phyloP scores from a whole-genome alignment of 2,888 invertebrate species.

The Eupithecia subumbrata region DNA sequence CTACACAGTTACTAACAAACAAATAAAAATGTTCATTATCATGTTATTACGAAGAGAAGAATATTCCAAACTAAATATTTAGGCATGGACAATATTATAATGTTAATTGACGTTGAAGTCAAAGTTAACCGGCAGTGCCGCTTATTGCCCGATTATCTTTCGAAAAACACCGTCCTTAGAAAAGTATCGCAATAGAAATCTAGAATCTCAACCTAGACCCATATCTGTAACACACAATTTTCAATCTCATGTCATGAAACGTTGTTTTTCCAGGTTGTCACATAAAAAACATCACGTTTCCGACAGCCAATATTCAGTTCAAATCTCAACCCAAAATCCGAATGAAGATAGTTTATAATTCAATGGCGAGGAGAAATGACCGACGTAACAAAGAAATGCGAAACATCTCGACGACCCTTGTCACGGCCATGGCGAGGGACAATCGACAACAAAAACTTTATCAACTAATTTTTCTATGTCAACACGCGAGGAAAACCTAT shows the following conservation, averaged over 20 bases:
- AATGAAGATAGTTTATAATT: not conserved
- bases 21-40: too few relatives aligned
- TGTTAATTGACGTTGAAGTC: too few relatives aligned
- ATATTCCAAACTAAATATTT: too few relatives aligned
- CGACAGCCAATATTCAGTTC: not conserved
- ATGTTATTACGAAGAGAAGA: too few relatives aligned
- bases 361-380: not conserved
- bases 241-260: not conserved
- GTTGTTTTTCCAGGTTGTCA: not conserved
- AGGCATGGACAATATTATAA: too few relatives aligned
- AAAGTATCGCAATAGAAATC: not conserved
- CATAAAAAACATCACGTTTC: not conserved
- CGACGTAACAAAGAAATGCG: slow-evolving; percentile 5
- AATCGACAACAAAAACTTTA: not conserved
- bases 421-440: slow-evolving; percentile 2
- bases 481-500: not conserved
- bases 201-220: not conserved
- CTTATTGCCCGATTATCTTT: too few relatives aligned
- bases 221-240: not conserved
- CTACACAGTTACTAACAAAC: too few relatives aligned
- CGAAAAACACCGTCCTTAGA: too few relatives aligned
- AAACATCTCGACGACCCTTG: not conserved
- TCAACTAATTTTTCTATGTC: not conserved
- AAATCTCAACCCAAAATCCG: not conserved
- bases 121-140: too few relatives aligned